Conservation (phyloP, 2,888 invertebrate genomes). For the Drosophila testacea region DNA sequence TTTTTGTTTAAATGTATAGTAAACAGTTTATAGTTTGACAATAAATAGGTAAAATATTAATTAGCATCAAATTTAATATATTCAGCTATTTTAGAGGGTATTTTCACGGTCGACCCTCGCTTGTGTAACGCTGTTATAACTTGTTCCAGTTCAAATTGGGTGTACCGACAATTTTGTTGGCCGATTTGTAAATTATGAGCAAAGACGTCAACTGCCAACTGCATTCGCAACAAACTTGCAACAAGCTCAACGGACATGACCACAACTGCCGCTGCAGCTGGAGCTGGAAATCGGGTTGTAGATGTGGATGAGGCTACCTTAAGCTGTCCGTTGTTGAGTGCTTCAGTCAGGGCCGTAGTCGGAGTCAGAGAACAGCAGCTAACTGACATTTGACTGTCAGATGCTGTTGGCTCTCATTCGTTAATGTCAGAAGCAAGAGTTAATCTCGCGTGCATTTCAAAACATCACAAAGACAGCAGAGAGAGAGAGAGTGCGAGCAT, state of each 20-base stretch:
- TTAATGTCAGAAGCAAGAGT: slow-evolving; percentile 80
- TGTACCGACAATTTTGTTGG: slow-evolving; percentile 31
- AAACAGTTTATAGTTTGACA: too few species aligned
- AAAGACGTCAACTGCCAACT: slow-evolving; percentile 61
- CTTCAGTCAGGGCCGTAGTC: slow-evolving; percentile 14
- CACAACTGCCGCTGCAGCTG: slow-evolving; percentile 30
- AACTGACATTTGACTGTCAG: slow-evolving; percentile 82
- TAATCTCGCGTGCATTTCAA: slow-evolving; percentile 81
- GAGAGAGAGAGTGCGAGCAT: not conserved
- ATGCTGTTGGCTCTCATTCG: slow-evolving; percentile 80
- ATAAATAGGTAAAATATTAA: too few species aligned
- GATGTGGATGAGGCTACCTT: slow-evolving; percentile 41
- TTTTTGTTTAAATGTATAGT: too few species aligned
- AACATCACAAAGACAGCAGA: slow-evolving; percentile 45
- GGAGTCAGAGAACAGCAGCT: slow-evolving; percentile 65
- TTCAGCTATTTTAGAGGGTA: slow-evolving; percentile 14
- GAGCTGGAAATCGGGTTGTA: not conserved
- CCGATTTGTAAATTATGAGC: slow-evolving; percentile 65
- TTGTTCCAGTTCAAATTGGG: slow-evolving; percentile 39
- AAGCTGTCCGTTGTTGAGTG: slow-evolving; percentile 32
- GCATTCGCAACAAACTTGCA: slow-evolving; percentile 49
- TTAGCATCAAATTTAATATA: not conserved
- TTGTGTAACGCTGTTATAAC: not conserved
- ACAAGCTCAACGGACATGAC: slow-evolving; percentile 44
- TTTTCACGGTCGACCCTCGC: not conserved